Evolutionary conservation across 2,888 invertebrate species (phyloP).

Genomic region (Clusia tigrina): DNA sequence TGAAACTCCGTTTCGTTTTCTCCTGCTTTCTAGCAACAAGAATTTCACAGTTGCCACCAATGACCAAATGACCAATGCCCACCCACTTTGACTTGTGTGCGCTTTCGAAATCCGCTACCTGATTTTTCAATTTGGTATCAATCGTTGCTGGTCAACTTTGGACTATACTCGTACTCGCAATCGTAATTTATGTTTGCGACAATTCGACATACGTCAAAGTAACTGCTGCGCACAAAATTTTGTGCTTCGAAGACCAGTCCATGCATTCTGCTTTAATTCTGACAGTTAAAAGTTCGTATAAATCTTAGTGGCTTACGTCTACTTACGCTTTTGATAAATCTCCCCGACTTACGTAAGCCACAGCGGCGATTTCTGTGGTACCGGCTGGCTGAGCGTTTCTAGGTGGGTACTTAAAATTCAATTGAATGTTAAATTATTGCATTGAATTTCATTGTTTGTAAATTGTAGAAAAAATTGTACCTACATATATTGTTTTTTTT

Average conservation of each 20-base stretch:
- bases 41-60: not conserved
- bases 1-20: no score
- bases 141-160: no score
- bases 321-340: constrained; percentile 29
- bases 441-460: constrained; percentile 61
- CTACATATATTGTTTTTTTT: no score
- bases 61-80: not conserved
- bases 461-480: constrained; percentile 39
- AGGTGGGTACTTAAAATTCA: constrained; percentile 58
- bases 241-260: no score
- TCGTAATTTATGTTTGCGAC: not conserved
- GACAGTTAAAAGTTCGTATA: constrained; percentile 25
- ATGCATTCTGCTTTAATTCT: constrained; percentile 26
- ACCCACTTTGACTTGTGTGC: not conserved
- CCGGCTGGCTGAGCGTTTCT: constrained; percentile 2
- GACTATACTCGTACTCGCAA: no score
- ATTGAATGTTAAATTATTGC: constrained; percentile 62
- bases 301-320: not conserved
- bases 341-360: constrained; percentile 18
- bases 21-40: not conserved
- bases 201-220: not conserved
- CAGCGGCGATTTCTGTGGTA: not conserved
- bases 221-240: not conserved
- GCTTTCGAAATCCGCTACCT: no score
- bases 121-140: not conserved